These are phyloP conservation scores for Papilio xuthus DNA, from an alignment of 1,140 invertebrate genomes.

Conservation along the genomic window DNA sequence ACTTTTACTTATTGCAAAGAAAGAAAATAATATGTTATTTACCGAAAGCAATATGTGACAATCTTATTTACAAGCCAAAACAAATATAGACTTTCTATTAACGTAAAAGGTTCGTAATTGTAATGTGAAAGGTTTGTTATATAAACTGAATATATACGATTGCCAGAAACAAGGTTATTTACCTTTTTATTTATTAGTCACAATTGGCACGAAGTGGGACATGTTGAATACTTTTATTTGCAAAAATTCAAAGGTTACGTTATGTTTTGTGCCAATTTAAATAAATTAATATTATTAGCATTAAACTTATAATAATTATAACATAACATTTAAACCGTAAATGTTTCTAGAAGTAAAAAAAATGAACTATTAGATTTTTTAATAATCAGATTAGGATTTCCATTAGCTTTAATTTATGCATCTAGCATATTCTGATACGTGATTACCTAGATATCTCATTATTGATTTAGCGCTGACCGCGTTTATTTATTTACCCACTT, in stretches of 20 bases:
- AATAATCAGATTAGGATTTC: not conserved
- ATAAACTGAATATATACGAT: not conserved
- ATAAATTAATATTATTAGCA: not conserved
- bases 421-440: not conserved
- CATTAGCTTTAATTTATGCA: not conserved
- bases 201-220: not conserved
- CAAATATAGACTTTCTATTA: too few species aligned
- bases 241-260: not conserved
- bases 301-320: not conserved
- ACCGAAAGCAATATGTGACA: too few species aligned
- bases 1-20: too few species aligned
- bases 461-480: not conserved
- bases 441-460: not conserved
- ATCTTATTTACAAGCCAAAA: too few species aligned
- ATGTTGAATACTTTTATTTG: slow-evolving; percentile 24
- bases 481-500: slow-evolving; percentile 16
- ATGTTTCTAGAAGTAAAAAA: too few species aligned
- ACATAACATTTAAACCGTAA: too few species aligned
- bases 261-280: not conserved
- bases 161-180: not conserved
- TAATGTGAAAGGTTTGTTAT: not conserved
- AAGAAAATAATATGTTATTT: too few species aligned
- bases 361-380: not conserved
- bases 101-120: too few species aligned
- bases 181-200: slow-evolving; percentile 14